A percentile compares a stretch with the other conserved stretches of the same genome.
Conservation (phyloP, 1,140 invertebrate species). For the Drosophila baimaii region DNA sequence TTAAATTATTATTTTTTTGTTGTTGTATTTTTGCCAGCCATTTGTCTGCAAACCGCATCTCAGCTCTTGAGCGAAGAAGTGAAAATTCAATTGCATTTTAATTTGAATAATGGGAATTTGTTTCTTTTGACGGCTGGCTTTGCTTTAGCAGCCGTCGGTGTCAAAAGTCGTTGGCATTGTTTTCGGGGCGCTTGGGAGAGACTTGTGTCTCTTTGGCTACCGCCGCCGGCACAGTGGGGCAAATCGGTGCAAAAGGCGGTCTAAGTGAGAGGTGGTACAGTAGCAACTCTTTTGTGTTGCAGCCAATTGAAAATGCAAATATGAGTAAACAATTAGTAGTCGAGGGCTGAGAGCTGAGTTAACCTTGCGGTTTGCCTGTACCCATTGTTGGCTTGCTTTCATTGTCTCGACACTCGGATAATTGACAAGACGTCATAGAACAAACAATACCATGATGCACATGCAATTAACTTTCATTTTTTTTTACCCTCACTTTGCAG, state of each 20-base stretch:
- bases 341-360: conserved; percentile 48
- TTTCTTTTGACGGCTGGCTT: conserved; percentile 58
- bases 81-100: conserved; percentile 81
- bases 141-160: conserved; percentile 50
- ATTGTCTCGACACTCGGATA: conserved; percentile 51
- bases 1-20: conserved; percentile 39
- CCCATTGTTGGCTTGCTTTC: conserved; percentile 72
- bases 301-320: conserved; percentile 66
- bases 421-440: conserved; percentile 69
- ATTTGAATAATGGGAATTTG: conserved; percentile 81
- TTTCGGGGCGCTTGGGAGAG: conserved; percentile 38
- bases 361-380: conserved; percentile 71
- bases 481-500: conserved; percentile 85
- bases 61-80: conserved; percentile 57
- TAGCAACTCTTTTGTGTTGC: conserved; percentile 27
- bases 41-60: conserved; percentile 51
- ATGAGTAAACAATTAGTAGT: conserved; percentile 41
- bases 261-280: conserved; percentile 36
- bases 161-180: conserved; percentile 74
- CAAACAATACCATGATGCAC: conserved; percentile 47
- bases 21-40: conserved; percentile 25
- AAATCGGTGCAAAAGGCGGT: conserved; percentile 39
- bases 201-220: conserved; percentile 19
- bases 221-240: conserved; percentile 49
- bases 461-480: conserved; percentile 73